phyloP scores from a whole-genome alignment of 2,888 invertebrate species.

The Orthonevra nobilis region DNA sequence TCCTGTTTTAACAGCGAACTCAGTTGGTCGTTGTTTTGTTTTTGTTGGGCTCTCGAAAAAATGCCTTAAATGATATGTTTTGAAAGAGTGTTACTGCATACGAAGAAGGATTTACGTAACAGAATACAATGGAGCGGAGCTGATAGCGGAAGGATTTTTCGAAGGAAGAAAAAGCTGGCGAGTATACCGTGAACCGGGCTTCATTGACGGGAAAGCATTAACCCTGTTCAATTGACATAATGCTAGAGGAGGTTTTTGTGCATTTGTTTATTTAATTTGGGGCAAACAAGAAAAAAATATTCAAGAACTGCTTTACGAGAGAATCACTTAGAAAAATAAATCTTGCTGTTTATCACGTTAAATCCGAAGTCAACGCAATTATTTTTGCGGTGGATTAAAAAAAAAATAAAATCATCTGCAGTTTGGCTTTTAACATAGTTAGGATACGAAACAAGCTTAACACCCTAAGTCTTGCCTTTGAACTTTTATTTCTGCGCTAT shows the following conservation, averaged over 20 bases:
- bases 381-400: too few relatives aligned
- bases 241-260: background rate
- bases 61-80: slow-evolving; percentile 28
- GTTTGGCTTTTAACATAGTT: too few relatives aligned
- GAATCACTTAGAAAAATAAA: too few relatives aligned
- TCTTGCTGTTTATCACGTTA: too few relatives aligned
- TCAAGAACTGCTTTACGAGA: too few relatives aligned
- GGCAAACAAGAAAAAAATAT: too few relatives aligned
- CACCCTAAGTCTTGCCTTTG: too few relatives aligned
- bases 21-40: slow-evolving; percentile 3
- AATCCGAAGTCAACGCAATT: too few relatives aligned
- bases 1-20: background rate
- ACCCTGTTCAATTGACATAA: slow-evolving; percentile 12
- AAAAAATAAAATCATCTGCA: too few relatives aligned
- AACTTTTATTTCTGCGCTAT: too few relatives aligned
- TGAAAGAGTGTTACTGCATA: slow-evolving; percentile 53
- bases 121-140: slow-evolving; percentile 31
- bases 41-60: slow-evolving; percentile 24
- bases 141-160: slow-evolving; percentile 34
- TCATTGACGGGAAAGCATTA: slow-evolving; percentile 20
- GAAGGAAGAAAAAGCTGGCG: background rate
- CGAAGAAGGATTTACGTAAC: slow-evolving; percentile 37
- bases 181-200: background rate
- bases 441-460: too few relatives aligned
- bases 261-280: too few relatives aligned